Evolutionary conservation across 2,113 vertebrate species (phyloP).

Genomic region (Pseudorhombus dupliciocellatus): DNA sequence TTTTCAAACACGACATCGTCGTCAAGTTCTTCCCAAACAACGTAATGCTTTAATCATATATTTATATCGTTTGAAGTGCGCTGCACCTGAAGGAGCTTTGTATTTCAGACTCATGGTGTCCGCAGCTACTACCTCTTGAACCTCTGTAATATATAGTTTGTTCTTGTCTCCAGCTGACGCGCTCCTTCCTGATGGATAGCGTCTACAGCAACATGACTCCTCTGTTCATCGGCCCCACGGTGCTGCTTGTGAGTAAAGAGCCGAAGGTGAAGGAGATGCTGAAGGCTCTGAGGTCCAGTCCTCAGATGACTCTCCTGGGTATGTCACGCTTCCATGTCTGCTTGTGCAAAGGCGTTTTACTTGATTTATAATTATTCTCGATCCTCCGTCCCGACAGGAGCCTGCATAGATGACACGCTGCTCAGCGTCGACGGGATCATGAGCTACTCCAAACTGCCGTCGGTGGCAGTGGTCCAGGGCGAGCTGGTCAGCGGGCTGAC

Average conservation of each 20-base stretch:
- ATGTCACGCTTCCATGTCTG: constrained; percentile 19
- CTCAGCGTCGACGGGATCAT: constrained; percentile 87
- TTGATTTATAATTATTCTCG: neutral
- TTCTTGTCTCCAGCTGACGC: constrained; percentile 79
- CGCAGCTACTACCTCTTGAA: neutral
- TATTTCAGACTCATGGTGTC: no score
- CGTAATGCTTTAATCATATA: constrained; percentile 57
- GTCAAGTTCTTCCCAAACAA: constrained; percentile 87
- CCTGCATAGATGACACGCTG: constrained; percentile 87
- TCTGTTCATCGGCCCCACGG: constrained; percentile 85
- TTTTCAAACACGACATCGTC: constrained; percentile 82
- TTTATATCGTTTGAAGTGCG: neutral
- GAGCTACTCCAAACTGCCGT: constrained; percentile 85
- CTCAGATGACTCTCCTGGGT: constrained; percentile 89
- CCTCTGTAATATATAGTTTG: neutral
- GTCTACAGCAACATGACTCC: constrained; percentile 84
- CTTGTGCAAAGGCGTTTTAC: neutral
- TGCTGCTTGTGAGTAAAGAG: constrained; percentile 88
- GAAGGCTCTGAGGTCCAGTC: constrained; percentile 76
- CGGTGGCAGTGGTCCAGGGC: constrained; percentile 76
- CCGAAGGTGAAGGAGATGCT: constrained; percentile 89
- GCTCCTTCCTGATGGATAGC: constrained; percentile 80
- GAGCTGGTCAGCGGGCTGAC: constrained; percentile 84
- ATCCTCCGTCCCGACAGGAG: constrained; percentile 77
- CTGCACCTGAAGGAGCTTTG: no score